phyloP scores from a whole-genome alignment of 1,140 invertebrate genomes.

The Zaprionus nigranus region DNA sequence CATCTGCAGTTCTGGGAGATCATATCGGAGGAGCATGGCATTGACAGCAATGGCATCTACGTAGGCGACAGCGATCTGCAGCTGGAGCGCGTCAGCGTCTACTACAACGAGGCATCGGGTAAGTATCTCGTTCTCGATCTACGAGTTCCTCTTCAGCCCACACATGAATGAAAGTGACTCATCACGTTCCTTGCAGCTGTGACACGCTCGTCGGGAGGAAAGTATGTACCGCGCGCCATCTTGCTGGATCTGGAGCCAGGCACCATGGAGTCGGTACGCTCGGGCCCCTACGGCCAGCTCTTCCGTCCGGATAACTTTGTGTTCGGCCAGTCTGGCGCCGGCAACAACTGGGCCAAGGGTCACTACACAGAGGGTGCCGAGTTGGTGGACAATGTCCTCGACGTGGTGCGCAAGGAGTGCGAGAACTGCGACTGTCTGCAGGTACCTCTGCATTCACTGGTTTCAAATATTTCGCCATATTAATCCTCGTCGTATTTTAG shows the following conservation, averaged over 20 bases:
- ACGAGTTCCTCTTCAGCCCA: not conserved
- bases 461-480: not conserved
- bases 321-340: constrained; percentile 87
- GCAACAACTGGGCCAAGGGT: constrained; percentile 87
- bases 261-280: constrained; percentile 90
- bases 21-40: constrained; percentile 96
- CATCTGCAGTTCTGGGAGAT: constrained; percentile 95
- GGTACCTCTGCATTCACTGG: constrained; percentile 56
- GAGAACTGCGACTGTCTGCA: constrained; percentile 90
- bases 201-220: constrained; percentile 86
- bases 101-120: constrained; percentile 96
- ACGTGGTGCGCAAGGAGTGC: constrained; percentile 91
- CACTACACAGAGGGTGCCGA: constrained; percentile 93
- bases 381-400: constrained; percentile 90
- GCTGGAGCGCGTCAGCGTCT: constrained; percentile 94
- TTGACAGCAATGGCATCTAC: constrained; percentile 93
- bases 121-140: constrained; percentile 17
- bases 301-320: constrained; percentile 91
- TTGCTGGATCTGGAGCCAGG: constrained; percentile 91
- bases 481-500: constrained; percentile 77
- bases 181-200: constrained; percentile 58
- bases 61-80: constrained; percentile 93
- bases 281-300: constrained; percentile 89
- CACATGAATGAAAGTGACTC: not conserved
- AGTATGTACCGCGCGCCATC: constrained; percentile 92